Conservation (phyloP, 2,113 vertebrate species). For the Erpornis zantholeuca region DNA sequence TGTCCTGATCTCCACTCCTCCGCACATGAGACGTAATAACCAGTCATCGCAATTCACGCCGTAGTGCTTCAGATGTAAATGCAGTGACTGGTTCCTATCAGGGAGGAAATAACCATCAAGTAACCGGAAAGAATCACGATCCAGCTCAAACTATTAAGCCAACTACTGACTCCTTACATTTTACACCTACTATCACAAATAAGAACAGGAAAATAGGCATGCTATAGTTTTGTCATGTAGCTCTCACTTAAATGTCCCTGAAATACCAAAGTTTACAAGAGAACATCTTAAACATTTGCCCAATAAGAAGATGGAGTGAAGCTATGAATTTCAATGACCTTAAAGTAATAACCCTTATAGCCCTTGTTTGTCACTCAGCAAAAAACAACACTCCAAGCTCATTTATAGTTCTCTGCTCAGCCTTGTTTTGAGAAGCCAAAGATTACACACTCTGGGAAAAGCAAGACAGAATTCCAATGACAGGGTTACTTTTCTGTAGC, state of each 20-base stretch:
- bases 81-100: slow-evolving; percentile 92
- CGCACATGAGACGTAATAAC: slow-evolving; percentile 95
- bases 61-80: slow-evolving; percentile 95
- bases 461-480: neutral
- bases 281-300: neutral
- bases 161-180: neutral
- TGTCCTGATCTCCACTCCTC: slow-evolving; percentile 94
- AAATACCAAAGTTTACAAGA: neutral
- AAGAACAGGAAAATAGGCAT: neutral
- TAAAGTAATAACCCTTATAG: neutral
- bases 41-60: slow-evolving; percentile 96
- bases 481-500: neutral
- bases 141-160: neutral
- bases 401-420: neutral
- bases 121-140: neutral
- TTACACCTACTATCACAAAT: neutral
- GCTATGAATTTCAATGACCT: neutral
- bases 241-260: neutral
- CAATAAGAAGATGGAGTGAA: neutral
- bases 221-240: neutral
- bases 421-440: neutral
- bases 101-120: neutral
- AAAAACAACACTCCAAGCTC: neutral
- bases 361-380: neutral
- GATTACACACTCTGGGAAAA: neutral